Percentiles rank a stretch among this genome's conserved stretches.
These are phyloP conservation scores for Anolis sagrei DNA, from an alignment of 2,113 vertebrate species.

Conservation along the genomic window DNA sequence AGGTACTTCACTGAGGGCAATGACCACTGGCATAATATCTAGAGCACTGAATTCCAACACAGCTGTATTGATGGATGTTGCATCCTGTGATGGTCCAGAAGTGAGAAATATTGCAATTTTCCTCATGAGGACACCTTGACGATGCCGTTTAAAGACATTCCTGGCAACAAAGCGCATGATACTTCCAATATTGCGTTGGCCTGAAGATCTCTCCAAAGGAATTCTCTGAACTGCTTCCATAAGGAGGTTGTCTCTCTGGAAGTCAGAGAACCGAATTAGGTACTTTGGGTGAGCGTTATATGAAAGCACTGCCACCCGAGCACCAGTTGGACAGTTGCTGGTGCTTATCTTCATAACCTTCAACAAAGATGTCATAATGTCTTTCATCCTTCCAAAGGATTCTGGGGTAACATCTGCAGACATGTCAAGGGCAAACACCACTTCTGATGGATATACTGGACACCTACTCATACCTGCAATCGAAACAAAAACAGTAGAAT, in stretches of 20 bases:
- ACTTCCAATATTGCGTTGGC: slow-evolving; percentile 76
- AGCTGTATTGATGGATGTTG: slow-evolving; percentile 73
- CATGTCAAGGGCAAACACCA: slow-evolving; percentile 89
- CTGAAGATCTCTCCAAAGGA: slow-evolving; percentile 73
- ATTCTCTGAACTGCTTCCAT: slow-evolving; percentile 76
- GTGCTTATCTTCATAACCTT: slow-evolving; percentile 77
- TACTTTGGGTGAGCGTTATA: slow-evolving; percentile 78
- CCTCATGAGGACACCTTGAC: slow-evolving; percentile 77
- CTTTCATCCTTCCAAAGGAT: slow-evolving; percentile 84
- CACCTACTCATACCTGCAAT: slow-evolving; percentile 67
- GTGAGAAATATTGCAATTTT: slow-evolving; percentile 87
- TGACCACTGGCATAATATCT: slow-evolving; percentile 76
- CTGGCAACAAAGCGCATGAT: slow-evolving; percentile 87
- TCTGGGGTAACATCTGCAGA: slow-evolving; percentile 75
- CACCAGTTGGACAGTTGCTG: slow-evolving; percentile 85
- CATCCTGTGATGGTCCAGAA: slow-evolving; percentile 68
- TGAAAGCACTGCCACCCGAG: slow-evolving; percentile 82
- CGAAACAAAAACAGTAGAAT: slow-evolving; percentile 19
- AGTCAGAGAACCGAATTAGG: slow-evolving; percentile 86
- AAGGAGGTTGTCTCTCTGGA: slow-evolving; percentile 70
- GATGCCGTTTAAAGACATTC: slow-evolving; percentile 84
- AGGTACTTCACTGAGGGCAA: slow-evolving; percentile 78
- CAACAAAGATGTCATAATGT: slow-evolving; percentile 76
- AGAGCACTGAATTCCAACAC: slow-evolving; percentile 81
- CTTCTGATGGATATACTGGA: slow-evolving; percentile 84